Evolutionary conservation across 2,888 invertebrate genomes (phyloP).

Genomic region (Ectemnius lituratus): DNA sequence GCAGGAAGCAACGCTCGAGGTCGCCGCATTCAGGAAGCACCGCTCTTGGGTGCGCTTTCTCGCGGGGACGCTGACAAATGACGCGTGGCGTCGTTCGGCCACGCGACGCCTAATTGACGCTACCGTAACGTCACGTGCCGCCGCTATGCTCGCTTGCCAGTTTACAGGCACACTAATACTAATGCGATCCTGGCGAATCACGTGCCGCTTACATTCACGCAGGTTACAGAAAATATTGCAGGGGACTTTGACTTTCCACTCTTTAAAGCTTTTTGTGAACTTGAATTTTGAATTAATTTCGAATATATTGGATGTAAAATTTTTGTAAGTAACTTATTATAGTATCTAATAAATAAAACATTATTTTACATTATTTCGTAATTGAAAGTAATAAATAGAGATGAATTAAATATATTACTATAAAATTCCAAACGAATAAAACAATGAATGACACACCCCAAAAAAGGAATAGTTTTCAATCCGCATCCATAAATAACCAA

Average conservation of each 20-base stretch:
- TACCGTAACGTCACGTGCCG: slow-evolving; percentile 77
- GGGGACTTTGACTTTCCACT: background rate
- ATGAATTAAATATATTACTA: too few relatives aligned
- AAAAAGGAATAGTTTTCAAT: too few relatives aligned
- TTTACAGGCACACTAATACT: slow-evolving; percentile 25
- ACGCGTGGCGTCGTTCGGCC: slow-evolving; percentile 73
- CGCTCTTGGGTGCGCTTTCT: slow-evolving; percentile 33
- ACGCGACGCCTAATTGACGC: slow-evolving; percentile 77
- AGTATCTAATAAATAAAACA: too few relatives aligned
- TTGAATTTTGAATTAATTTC: too few relatives aligned
- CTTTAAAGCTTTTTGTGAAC: too few relatives aligned
- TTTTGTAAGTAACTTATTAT: too few relatives aligned
- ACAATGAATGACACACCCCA: too few relatives aligned
- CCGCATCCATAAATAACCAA: too few relatives aligned
- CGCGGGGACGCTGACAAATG: slow-evolving; percentile 73
- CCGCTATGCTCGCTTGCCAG: slow-evolving; percentile 44
- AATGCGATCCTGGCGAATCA: background rate
- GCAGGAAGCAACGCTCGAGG: slow-evolving; percentile 6
- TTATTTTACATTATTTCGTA: too few relatives aligned
- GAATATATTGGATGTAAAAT: too few relatives aligned
- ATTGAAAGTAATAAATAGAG: too few relatives aligned
- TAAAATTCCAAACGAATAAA: too few relatives aligned
- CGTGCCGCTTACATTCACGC: background rate
- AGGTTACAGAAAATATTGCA: background rate
- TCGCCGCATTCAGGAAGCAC: background rate